phyloP scores from a whole-genome alignment of 2,797 vertebrate genomes.

The Sandelia bainsii region DNA sequence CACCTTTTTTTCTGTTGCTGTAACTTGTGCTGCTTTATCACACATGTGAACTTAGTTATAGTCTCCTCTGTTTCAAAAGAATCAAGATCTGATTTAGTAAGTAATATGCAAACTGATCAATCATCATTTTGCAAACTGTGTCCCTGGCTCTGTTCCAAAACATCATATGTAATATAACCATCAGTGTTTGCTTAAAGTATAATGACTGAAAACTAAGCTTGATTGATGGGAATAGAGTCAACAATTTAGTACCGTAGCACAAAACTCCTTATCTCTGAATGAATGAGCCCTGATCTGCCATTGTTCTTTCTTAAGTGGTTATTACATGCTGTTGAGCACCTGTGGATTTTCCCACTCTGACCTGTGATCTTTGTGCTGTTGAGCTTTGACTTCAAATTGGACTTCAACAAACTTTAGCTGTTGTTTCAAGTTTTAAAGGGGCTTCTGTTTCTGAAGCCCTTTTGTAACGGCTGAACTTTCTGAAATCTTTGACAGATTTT shows the following conservation, averaged over 20 bases:
- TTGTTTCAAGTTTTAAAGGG: conserved; percentile 5
- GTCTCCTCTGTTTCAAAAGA: too few relatives aligned
- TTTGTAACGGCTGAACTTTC: conserved; percentile 11
- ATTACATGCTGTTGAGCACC: conserved; percentile 52
- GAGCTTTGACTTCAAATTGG: conserved; percentile 30
- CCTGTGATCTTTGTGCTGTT: conserved; percentile 11
- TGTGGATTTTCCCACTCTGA: conserved; percentile 49
- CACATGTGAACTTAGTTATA: conserved; percentile 14
- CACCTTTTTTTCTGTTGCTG: conserved; percentile 3
- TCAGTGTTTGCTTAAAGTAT: conserved; percentile 44
- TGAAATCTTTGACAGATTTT: conserved; percentile 19
- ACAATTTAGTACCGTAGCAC: conserved; percentile 36
- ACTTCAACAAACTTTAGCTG: neutral
- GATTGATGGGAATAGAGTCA: conserved; percentile 44
- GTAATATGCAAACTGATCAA: neutral
- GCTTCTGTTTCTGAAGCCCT: neutral
- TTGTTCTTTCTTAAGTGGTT: conserved; percentile 53
- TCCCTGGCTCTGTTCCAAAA: conserved; percentile 43
- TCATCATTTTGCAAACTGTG: conserved; percentile 14
- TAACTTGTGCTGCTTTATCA: conserved; percentile 28
- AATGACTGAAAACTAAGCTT: conserved; percentile 51
- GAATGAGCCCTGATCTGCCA: conserved; percentile 40
- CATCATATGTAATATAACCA: conserved; percentile 28
- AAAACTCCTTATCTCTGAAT: conserved; percentile 50
- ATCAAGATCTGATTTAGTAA: neutral